phyloP scores from a whole-genome alignment of 35 echinoderm and acorn worm genomes.

The Ophiothrix spiculata region DNA sequence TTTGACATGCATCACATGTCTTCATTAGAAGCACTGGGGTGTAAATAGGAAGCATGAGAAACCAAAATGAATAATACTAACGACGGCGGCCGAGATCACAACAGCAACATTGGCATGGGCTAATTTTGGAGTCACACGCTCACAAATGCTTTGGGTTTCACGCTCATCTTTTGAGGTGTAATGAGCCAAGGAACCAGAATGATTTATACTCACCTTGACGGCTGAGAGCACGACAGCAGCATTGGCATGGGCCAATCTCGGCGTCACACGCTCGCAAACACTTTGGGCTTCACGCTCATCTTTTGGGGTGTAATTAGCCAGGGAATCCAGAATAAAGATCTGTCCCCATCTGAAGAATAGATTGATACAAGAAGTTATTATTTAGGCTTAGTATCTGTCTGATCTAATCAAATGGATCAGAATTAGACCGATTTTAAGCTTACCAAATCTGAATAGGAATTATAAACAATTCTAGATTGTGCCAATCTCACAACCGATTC shows the following conservation, averaged over 20 bases:
- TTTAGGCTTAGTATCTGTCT: neutral
- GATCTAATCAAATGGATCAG: neutral
- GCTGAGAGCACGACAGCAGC: conserved; percentile 97
- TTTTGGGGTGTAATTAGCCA: conserved; percentile 94
- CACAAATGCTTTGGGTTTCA: conserved; percentile 95
- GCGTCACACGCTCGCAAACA: conserved; percentile 95
- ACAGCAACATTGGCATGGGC: conserved; percentile 98
- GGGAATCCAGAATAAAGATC: conserved; percentile 96
- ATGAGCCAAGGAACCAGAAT: conserved; percentile 59
- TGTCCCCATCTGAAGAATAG: conserved; percentile 83
- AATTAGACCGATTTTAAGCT: too few relatives aligned
- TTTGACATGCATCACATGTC: too few relatives aligned
- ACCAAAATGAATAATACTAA: conserved; percentile 14
- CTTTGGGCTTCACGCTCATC: conserved; percentile 96
- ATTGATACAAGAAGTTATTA: neutral
- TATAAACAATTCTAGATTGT: too few relatives aligned
- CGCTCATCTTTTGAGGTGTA: conserved; percentile 95
- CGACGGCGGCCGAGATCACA: conserved; percentile 94
- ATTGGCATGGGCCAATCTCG: conserved; percentile 91
- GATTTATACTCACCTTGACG: conserved; percentile 76
- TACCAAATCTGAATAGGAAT: too few relatives aligned
- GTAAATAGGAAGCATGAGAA: neutral
- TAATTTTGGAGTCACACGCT: conserved; percentile 85
- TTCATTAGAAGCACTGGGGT: too few relatives aligned
- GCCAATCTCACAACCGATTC: too few relatives aligned